phyloP scores from a whole-genome alignment of 2,888 invertebrate genomes.

The Acleris cristana region DNA sequence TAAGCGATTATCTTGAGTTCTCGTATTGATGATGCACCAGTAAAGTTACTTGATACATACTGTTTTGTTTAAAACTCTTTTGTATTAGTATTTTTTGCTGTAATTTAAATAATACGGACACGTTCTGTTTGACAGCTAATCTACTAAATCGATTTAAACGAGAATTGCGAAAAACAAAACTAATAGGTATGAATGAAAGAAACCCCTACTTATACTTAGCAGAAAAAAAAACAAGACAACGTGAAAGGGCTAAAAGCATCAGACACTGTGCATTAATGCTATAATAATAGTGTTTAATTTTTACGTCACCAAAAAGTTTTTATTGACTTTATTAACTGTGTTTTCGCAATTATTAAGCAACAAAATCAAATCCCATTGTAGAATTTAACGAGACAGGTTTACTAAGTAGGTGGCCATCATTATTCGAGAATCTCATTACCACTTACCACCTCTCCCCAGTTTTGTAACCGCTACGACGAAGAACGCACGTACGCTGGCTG shows the following conservation, averaged over 20 bases:
- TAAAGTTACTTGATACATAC: neutral
- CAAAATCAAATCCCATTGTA: slow-evolving; percentile 16
- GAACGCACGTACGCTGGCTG: slow-evolving; percentile 48
- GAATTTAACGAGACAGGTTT: slow-evolving; percentile 38
- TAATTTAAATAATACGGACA: too few relatives aligned
- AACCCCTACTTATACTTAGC: too few relatives aligned
- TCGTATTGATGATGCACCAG: slow-evolving; percentile 1
- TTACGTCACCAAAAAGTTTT: neutral
- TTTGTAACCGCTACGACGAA: slow-evolving; percentile 48
- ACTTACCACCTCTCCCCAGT: slow-evolving; percentile 41
- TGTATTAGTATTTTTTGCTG: too few relatives aligned
- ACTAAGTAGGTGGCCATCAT: slow-evolving; percentile 55
- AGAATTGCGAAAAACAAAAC: too few relatives aligned
- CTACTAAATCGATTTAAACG: too few relatives aligned
- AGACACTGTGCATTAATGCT: neutral
- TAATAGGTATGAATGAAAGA: too few relatives aligned
- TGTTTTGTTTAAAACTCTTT: too few relatives aligned
- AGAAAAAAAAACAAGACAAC: too few relatives aligned
- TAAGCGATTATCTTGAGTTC: slow-evolving; percentile 11
- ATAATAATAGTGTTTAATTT: neutral
- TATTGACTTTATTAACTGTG: neutral
- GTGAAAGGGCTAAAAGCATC: too few relatives aligned
- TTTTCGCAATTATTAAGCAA: slow-evolving; percentile 17
- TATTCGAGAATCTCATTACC: slow-evolving; percentile 54
- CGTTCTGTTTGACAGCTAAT: too few relatives aligned